Evolutionary conservation across 2,888 invertebrate genomes (phyloP), one percentile per base, ranked within the genome.

Genomic region (Hanleya hanleyi): DNA sequence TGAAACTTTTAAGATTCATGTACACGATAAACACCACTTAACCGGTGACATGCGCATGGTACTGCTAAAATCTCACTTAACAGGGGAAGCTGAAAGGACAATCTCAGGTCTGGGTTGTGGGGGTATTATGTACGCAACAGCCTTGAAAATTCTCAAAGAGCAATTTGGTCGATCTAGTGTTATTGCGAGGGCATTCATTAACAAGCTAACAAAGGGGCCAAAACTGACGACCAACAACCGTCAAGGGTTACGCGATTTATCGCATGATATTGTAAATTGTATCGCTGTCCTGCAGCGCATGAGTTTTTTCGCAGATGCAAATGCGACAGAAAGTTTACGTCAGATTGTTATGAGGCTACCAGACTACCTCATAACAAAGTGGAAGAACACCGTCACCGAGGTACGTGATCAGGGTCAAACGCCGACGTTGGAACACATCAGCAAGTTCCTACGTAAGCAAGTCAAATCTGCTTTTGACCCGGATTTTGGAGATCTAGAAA

Each of bases 1-100:
- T 70, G 2, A 65, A 70, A 35, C 47, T 7, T 70, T 70, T n/a
- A 70, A 64, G 29, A 41, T 70, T 47, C 70, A 70, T 15, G 65
- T 70, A 22, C 70, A 70, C 50, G 49, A 70, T 26, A 70, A 70
- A 35, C 49, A 33, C 0, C 32, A 49, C 37, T 18, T 70, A 7
- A 35, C 38, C 47, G 70, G 65, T 70, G 64, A 65, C 6, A 32
- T 47, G 33, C 49, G 70, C 22, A 70, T 70, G 70, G 22, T 35
- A 0, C 70, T 65, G 12, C 36, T 70, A 18, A 65, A 47, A 12
- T 50, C 35, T 33, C 41, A 22, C 22, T 1, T 70, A 18, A 33
- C 32, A 1, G 70, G 70, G 29, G 65, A 65, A 12, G 50, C 70
- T 5, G 64, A 32, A 9, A 15, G 36, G 9, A 12, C 64, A 22